Conservation (phyloP, 2,113 vertebrate species). For the Ictalurus furcatus region DNA sequence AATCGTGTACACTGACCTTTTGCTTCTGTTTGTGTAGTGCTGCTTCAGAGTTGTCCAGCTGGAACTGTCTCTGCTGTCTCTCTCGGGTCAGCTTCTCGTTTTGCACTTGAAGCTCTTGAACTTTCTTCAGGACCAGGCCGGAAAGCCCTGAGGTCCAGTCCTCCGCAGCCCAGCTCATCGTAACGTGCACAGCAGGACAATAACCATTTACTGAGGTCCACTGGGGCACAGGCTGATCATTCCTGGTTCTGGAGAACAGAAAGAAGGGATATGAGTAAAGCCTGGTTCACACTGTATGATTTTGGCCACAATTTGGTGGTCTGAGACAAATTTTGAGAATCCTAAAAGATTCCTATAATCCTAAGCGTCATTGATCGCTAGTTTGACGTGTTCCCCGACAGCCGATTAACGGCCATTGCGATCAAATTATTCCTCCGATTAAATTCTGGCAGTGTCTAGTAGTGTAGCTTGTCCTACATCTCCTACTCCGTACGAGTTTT, state of each 20-base stretch:
- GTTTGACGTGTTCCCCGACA: no score
- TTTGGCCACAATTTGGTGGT: no score
- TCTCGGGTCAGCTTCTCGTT: conserved; percentile 75
- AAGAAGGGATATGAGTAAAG: not conserved
- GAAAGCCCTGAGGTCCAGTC: conserved; percentile 79
- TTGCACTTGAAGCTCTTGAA: conserved; percentile 73
- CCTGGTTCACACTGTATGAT: no score
- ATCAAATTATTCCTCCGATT: no score
- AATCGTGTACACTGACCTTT: conserved; percentile 65
- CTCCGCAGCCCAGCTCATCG: conserved; percentile 80
- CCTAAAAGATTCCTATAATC: no score
- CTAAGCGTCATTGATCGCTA: no score
- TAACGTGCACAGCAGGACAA: not conserved
- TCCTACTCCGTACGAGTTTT: no score
- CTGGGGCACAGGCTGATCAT: not conserved
- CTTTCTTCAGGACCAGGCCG: conserved; percentile 71
- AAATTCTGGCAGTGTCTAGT: no score
- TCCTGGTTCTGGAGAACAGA: not conserved
- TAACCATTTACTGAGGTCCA: conserved; percentile 15
- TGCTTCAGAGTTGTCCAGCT: conserved; percentile 74
- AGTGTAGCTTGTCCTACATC: no score
- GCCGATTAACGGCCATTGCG: no score
- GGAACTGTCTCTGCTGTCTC: conserved; percentile 77
- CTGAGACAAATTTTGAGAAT: no score
- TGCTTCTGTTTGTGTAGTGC: conserved; percentile 73